These are phyloP conservation scores for Mimas tiliae DNA, from an alignment of 2,888 invertebrate species.

Conservation along the genomic window DNA sequence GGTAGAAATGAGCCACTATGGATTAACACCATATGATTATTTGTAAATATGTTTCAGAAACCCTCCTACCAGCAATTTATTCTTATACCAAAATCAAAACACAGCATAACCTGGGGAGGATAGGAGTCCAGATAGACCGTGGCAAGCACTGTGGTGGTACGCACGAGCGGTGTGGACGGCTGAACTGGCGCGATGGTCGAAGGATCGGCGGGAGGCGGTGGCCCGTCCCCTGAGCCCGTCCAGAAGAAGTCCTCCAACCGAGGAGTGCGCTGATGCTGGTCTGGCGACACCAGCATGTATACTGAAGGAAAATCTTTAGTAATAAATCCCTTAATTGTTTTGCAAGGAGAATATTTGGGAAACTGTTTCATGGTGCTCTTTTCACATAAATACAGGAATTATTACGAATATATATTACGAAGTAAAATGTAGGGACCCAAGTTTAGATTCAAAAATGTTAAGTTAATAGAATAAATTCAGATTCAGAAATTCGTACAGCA, in stretches of 20 bases:
- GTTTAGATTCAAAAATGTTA: too few relatives aligned
- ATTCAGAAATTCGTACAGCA: neutral
- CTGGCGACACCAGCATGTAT: conserved; percentile 70
- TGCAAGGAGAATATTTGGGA: neutral
- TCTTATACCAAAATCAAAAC: conserved; percentile 28
- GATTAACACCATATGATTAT: neutral
- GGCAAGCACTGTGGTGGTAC: conserved; percentile 88
- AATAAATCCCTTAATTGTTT: neutral
- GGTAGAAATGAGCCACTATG: too few relatives aligned
- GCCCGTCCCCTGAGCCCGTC: conserved; percentile 94
- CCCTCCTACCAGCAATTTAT: too few relatives aligned
- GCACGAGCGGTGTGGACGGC: conserved; percentile 81
- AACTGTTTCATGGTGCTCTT: neutral
- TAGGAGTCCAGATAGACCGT: conserved; percentile 87
- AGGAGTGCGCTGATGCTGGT: conserved; percentile 74
- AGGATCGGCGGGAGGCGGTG: conserved; percentile 84
- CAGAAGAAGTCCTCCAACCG: conserved; percentile 94
- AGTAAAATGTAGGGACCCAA: too few relatives aligned
- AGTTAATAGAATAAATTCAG: too few relatives aligned
- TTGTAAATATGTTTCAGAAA: too few relatives aligned
- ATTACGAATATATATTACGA: neutral
- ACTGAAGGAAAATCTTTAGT: conserved; percentile 49
- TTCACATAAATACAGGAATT: too few relatives aligned
- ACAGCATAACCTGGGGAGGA: conserved; percentile 65
- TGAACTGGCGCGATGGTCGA: conserved; percentile 66